Percentiles rank a stretch among this genome's conserved stretches.
These are phyloP conservation scores for Ichneumoninae sp. DNA, from an alignment of 2,888 invertebrate genomes.

Conservation along the genomic window DNA sequence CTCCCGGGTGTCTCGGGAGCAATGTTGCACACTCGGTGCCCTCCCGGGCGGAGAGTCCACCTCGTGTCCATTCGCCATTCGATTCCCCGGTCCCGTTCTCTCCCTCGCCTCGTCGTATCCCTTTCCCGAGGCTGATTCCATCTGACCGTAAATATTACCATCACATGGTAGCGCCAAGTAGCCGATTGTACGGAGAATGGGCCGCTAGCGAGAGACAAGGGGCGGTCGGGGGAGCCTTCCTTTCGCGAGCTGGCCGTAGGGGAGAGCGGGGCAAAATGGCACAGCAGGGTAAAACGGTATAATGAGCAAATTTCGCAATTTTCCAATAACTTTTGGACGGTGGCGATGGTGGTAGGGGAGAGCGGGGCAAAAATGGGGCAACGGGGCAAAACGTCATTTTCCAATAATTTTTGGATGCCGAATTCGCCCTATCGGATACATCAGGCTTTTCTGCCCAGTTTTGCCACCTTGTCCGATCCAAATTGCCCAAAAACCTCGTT, in stretches of 20 bases:
- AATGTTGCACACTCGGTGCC: conserved; percentile 37
- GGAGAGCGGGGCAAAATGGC: too few species aligned
- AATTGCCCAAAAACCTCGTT: too few species aligned
- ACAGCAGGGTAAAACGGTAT: too few species aligned
- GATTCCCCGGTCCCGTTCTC: conserved; percentile 40
- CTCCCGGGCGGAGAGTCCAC: conserved; percentile 24
- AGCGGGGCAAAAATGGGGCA: too few species aligned
- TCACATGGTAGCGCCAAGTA: conserved; percentile 72
- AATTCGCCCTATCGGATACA: too few species aligned
- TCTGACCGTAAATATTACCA: conserved; percentile 83
- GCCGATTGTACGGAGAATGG: conserved; percentile 58
- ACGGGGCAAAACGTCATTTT: too few species aligned
- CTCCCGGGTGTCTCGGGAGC: conserved; percentile 33
- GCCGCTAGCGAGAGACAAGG: conserved; percentile 45
- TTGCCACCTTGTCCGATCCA: too few species aligned
- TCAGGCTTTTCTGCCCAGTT: too few species aligned
- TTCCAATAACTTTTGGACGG: too few species aligned
- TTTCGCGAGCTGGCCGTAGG: not conserved
- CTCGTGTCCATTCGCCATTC: conserved; percentile 41
- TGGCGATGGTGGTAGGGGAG: too few species aligned
- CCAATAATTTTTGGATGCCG: too few species aligned
- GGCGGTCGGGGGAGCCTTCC: conserved; percentile 9
- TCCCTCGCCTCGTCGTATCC: conserved; percentile 71
- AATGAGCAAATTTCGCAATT: too few species aligned
- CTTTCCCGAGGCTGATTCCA: conserved; percentile 80